A percentile compares a stretch with the other conserved stretches of the same genome.
Conservation (phyloP, 2,888 invertebrate species). For the Cryptus viduatorius region DNA sequence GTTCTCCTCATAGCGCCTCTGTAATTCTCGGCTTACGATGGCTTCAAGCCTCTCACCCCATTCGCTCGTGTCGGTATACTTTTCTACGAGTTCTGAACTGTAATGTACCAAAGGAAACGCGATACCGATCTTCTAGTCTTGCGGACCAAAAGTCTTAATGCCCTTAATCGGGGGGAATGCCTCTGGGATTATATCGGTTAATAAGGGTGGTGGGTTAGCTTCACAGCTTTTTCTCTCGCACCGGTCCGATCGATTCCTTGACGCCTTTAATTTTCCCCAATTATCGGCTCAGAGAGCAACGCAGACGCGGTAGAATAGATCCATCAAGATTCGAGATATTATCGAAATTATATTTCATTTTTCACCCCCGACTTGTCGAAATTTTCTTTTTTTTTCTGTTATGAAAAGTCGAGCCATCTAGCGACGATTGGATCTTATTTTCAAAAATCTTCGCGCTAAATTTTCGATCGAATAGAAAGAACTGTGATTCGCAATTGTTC, state of each 20-base stretch:
- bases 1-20: not conserved
- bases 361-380: not conserved
- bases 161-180: constrained; percentile 31
- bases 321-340: not conserved
- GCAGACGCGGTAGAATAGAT: not conserved
- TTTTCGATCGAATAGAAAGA: not conserved
- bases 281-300: constrained; percentile 5
- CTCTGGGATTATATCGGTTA: constrained; percentile 37
- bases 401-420: not conserved
- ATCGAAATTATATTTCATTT: not conserved
- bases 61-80: constrained; percentile 31
- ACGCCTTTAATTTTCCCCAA: constrained; percentile 32
- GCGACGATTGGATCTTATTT: not conserved
- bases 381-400: not conserved
- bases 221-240: constrained; percentile 51
- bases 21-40: constrained; percentile 47
- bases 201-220: constrained; percentile 22
- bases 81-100: constrained; percentile 21
- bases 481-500: not conserved
- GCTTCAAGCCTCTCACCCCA: constrained; percentile 3
- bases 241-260: not conserved
- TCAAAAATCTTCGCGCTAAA: not conserved
- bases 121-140: constrained; percentile 44
- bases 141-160: constrained; percentile 32
- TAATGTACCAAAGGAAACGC: constrained; percentile 15